Evolutionary conservation across 2,797 vertebrate species (phyloP).

Genomic region (Channa striata): DNA sequence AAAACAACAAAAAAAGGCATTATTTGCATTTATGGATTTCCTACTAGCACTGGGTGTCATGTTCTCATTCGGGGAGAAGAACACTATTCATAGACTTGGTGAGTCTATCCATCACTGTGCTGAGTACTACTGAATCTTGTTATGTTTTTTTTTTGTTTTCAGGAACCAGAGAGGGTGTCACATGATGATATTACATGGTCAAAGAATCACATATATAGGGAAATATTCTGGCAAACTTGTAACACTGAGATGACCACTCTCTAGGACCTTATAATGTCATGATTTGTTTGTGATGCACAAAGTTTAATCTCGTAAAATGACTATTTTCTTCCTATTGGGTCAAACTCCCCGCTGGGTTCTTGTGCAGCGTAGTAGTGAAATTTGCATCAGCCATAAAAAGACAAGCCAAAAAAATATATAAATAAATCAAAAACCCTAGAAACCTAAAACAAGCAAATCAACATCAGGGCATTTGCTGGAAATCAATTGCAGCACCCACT

Average conservation of each 20-base stretch:
- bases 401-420: constrained; percentile 14
- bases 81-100: constrained; percentile 39
- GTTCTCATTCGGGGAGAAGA: constrained; percentile 31
- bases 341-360: constrained; percentile 10
- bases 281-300: background rate
- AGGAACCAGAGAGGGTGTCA: background rate
- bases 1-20: background rate
- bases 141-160: too few relatives aligned
- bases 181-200: background rate
- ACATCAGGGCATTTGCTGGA: constrained; percentile 53
- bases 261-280: too few relatives aligned
- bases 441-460: constrained; percentile 56
- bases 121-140: background rate
- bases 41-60: constrained; percentile 33
- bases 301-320: constrained; percentile 11
- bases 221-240: too few relatives aligned
- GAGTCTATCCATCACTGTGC: background rate
- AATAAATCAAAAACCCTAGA: constrained; percentile 12
- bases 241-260: background rate
- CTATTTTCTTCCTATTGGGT: constrained; percentile 3
- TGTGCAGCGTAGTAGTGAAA: constrained; percentile 34
- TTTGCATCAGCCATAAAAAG: constrained; percentile 44
- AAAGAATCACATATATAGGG: too few relatives aligned
- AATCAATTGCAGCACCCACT: constrained; percentile 73
- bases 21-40: constrained; percentile 77